A percentile compares a stretch with the other conserved stretches of the same genome.
These are phyloP conservation scores for Vulpes ferrilata DNA, from an alignment of 2,113 vertebrate species.

Conservation along the genomic window DNA sequence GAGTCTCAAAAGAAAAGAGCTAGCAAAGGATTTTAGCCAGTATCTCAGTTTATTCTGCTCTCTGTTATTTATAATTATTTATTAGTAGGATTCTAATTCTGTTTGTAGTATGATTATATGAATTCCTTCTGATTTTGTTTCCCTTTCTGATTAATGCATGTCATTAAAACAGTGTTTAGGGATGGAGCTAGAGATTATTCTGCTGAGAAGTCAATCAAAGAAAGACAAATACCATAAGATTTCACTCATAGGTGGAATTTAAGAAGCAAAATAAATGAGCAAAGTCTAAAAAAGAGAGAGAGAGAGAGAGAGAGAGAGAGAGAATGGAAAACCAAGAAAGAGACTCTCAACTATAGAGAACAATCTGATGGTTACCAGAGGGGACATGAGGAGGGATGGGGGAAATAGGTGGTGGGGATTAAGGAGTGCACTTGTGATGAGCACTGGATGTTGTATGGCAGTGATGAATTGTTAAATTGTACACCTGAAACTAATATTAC, in stretches of 20 bases:
- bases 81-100: not conserved
- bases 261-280: not conserved
- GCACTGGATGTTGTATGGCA: not conserved
- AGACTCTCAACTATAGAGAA: not conserved
- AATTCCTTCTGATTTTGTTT: not conserved
- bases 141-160: not conserved
- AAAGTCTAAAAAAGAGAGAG: not conserved
- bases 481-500: not conserved
- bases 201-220: not conserved
- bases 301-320: not conserved
- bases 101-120: not conserved
- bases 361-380: not conserved
- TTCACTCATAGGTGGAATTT: not conserved
- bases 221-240: not conserved
- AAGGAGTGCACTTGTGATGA: not conserved
- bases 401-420: not conserved
- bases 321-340: not conserved
- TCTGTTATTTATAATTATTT: not conserved
- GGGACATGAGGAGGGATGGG: not conserved
- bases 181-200: not conserved
- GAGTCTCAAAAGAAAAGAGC: not conserved
- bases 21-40: not conserved
- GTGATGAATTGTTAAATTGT: not conserved
- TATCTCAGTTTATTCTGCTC: not conserved
- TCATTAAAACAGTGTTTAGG: not conserved